Conservation (phyloP, 2,888 invertebrate genomes). For the Boloria euphrosyne region DNA sequence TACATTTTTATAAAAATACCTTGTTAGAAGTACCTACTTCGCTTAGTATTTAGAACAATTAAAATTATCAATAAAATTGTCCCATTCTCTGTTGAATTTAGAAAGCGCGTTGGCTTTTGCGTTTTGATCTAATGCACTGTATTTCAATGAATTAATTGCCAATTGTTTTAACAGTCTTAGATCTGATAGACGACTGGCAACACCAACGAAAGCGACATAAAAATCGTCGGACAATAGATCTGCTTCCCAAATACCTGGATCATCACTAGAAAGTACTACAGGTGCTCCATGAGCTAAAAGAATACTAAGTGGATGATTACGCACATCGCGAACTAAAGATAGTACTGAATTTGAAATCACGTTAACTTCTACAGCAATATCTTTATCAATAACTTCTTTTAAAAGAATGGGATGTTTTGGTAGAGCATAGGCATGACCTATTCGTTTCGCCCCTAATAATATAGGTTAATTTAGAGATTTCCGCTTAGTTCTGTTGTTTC, state of each 20-base stretch:
- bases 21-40: too few species aligned
- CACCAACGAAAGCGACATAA: constrained; percentile 89
- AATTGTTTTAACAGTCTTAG: constrained; percentile 87
- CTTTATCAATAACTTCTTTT: constrained; percentile 76
- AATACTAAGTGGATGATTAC: constrained; percentile 88
- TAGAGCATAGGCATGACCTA: constrained; percentile 90
- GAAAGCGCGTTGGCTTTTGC: constrained; percentile 75
- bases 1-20: too few species aligned
- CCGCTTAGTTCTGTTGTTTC: too few species aligned
- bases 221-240: constrained; percentile 88
- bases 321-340: constrained; percentile 85
- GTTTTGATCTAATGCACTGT: constrained; percentile 81
- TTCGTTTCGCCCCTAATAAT: constrained; percentile 86
- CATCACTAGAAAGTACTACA: constrained; percentile 89
- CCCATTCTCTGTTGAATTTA: constrained; percentile 83
- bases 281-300: constrained; percentile 86
- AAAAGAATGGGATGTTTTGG: constrained; percentile 87
- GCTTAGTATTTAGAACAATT: constrained; percentile 55
- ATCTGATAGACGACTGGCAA: constrained; percentile 86
- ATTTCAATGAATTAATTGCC: constrained; percentile 87
- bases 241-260: constrained; percentile 90
- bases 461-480: too few species aligned
- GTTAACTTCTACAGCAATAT: constrained; percentile 89
- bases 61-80: constrained; percentile 75
- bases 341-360: constrained; percentile 91